These are phyloP conservation scores for Ophion ellenae DNA, from an alignment of 2,888 invertebrate genomes.

Conservation along the genomic window DNA sequence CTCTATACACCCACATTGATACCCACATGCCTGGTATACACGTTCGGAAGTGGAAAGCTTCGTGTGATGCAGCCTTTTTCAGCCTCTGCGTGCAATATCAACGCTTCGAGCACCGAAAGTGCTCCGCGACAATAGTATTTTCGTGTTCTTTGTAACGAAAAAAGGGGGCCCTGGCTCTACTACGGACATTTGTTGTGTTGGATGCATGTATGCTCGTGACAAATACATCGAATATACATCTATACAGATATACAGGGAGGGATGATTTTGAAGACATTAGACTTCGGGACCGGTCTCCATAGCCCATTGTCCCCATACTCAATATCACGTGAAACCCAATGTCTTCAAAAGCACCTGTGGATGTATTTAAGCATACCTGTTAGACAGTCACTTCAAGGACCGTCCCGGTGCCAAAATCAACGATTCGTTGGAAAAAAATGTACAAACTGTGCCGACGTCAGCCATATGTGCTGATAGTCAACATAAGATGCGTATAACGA, in stretches of 20 bases:
- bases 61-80: constrained; percentile 46
- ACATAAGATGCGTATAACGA: not conserved
- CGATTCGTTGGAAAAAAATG: too few species aligned
- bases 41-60: constrained; percentile 35
- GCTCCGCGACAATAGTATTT: constrained; percentile 60
- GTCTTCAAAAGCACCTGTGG: too few species aligned
- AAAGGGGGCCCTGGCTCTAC: constrained; percentile 30
- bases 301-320: too few species aligned
- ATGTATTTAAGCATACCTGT: too few species aligned
- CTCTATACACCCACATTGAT: not conserved
- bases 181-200: constrained; percentile 7
- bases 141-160: constrained; percentile 62
- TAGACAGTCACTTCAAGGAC: too few species aligned
- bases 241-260: too few species aligned
- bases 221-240: too few species aligned
- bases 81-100: constrained; percentile 50
- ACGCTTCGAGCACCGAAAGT: constrained; percentile 47
- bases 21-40: not conserved
- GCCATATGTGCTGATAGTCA: not conserved
- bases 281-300: too few species aligned
- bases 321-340: too few species aligned
- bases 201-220: not conserved
- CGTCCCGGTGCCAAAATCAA: too few species aligned
- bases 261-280: too few species aligned
- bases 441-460: not conserved